Evolutionary conservation across 2,113 vertebrate species (phyloP).

Genomic region (Symphodus melops): DNA sequence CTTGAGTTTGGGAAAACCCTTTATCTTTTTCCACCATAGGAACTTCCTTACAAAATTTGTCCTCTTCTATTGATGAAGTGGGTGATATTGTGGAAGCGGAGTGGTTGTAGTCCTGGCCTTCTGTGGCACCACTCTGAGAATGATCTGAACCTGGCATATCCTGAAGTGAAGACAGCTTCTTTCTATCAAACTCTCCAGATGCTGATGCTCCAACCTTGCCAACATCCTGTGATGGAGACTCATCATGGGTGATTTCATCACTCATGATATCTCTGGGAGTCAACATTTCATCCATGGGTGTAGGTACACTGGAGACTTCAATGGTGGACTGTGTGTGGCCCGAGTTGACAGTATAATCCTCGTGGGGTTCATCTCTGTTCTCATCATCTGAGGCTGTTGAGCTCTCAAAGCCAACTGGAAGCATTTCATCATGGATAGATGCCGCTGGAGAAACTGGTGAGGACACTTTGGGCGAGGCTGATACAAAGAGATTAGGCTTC

Average conservation of each 20-base stretch:
- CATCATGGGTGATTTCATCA: conserved; percentile 93
- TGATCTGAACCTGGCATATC: conserved; percentile 82
- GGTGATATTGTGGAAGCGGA: conserved; percentile 95
- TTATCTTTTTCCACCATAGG: conserved; percentile 53
- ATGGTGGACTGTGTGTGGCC: conserved; percentile 93
- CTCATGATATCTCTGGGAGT: conserved; percentile 93
- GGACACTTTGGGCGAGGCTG: conserved; percentile 81
- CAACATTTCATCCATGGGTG: conserved; percentile 96
- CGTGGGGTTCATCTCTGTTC: conserved; percentile 88
- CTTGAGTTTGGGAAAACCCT: conserved; percentile 54
- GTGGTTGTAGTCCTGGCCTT: conserved; percentile 90
- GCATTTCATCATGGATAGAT: conserved; percentile 90
- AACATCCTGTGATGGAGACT: conserved; percentile 90
- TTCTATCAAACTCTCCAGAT: conserved; percentile 82
- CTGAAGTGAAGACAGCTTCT: conserved; percentile 83
- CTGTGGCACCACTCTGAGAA: conserved; percentile 91
- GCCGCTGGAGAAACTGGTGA: conserved; percentile 86
- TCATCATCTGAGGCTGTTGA: conserved; percentile 93
- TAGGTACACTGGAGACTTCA: conserved; percentile 94
- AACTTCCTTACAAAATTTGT: conserved; percentile 85
- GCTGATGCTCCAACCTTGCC: conserved; percentile 82
- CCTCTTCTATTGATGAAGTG: conserved; percentile 91
- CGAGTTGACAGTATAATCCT: conserved; percentile 91
- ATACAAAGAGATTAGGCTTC: conserved; percentile 73
- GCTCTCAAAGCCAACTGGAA: conserved; percentile 89